A percentile compares a stretch with the other conserved stretches of the same genome.
Evolutionary conservation across 1,140 invertebrate genomes (phyloP).

Genomic region (Bicyclus anynana): DNA sequence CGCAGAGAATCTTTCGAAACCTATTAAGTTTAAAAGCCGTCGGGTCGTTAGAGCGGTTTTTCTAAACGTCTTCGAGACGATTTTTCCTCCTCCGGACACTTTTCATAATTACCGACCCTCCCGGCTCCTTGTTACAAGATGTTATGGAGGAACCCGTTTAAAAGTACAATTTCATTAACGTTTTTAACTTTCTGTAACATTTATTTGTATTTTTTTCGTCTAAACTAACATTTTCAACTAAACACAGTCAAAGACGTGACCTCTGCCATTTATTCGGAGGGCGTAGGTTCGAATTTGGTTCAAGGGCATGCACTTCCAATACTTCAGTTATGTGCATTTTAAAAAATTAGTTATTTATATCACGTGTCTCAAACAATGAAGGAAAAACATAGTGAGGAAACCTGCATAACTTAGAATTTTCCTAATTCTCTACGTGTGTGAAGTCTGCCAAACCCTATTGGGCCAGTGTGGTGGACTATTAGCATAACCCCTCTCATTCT

Average conservation of each 20-base stretch:
- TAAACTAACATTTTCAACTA: not conserved
- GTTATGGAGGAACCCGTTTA: conserved; percentile 41
- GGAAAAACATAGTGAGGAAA: too few species aligned
- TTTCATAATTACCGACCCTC: conserved; percentile 59
- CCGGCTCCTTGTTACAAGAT: conserved; percentile 46
- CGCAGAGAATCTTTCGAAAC: conserved; percentile 38
- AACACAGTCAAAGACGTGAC: not conserved
- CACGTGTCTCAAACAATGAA: too few species aligned
- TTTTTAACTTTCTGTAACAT: conserved; percentile 4
- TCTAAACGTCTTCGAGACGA: conserved; percentile 44
- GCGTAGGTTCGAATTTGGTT: too few species aligned
- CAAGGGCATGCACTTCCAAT: too few species aligned
- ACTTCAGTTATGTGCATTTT: too few species aligned
- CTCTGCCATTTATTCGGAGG: too few species aligned
- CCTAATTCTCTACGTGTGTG: too few species aligned
- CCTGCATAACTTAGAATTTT: too few species aligned
- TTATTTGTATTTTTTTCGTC: not conserved
- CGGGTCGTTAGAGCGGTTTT: conserved; percentile 58
- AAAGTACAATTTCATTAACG: conserved; percentile 30
- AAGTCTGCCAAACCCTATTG: too few species aligned
- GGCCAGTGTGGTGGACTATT: too few species aligned
- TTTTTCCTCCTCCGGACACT: conserved; percentile 57
- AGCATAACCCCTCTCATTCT: too few species aligned
- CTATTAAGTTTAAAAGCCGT: conserved; percentile 66
- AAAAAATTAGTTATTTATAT: too few species aligned